Base-by-base conservation (phyloP, 2,888 invertebrate genomes). In the Petrophora chlorosata region DNA sequence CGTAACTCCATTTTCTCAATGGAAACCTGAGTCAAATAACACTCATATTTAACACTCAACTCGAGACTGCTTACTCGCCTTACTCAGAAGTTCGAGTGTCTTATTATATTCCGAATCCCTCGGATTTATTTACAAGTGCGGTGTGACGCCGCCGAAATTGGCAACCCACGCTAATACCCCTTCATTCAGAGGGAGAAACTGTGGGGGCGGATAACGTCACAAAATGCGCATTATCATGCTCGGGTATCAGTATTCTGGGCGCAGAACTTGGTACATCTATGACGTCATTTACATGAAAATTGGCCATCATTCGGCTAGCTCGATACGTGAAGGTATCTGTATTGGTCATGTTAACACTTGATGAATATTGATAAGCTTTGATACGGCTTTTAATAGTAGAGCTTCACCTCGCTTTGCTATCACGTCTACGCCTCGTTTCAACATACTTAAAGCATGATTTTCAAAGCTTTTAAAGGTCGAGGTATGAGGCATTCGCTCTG, bases 121-220 rank as follows among this genome's bases (percentile, higher is more conserved):
- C 43, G 49, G 25, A 41, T 60, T 60, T 54, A 61, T 49, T 59
- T 53, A 48, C 48, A 54, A 61, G 22, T 34, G 35, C 32, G 25
- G 43, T 34, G 42, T 16, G 19, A 28, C 19, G 32, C 16, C 34
- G 43, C 56, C 59, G 51, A 59, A 61, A 53, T 52, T 53, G 41
- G 50, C 55, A 51, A 51, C 64, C 64, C 59, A 67, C 65, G 59
- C 63, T 41, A 46, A 45, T 59, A 58, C 52, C 56, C 54, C 53
- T 54, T 52, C 45, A 60, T 61, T 57, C 53, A 53, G 56, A 44
- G 59, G 35, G 53, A 58, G 46, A 56, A 29, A 34, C 34, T 57
- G 69, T 60, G 75, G 64, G 57, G 68, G 73, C 63, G 67, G 52
- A 36, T 72, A 72, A 73, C 81, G 80, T 79, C 74, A 75, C 57